These are phyloP conservation scores for Tetramorium alpestre DNA, from an alignment of 1,140 invertebrate genomes.

Conservation along the genomic window DNA sequence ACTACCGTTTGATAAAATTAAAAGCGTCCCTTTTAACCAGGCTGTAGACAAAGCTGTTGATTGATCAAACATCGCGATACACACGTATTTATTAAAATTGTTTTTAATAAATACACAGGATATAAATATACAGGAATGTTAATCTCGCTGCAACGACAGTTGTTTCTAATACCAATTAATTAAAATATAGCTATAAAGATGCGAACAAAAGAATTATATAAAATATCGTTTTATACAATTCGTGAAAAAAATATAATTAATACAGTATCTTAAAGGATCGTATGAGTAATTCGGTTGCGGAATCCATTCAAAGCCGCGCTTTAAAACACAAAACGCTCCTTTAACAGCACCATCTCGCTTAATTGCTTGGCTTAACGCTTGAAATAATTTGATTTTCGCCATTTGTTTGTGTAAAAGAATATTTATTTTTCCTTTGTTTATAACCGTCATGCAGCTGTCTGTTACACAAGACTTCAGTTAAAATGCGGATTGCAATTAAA, in stretches of 20 bases:
- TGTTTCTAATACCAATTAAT: not conserved
- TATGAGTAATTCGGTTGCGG: not conserved
- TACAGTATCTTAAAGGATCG: conserved; percentile 6
- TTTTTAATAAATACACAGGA: not conserved
- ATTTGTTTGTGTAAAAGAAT: conserved; percentile 22
- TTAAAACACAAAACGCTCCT: conserved; percentile 3
- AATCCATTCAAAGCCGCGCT: not conserved
- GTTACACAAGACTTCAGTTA: conserved; percentile 27
- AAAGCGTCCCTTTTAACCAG: not conserved
- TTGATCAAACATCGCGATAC: not conserved
- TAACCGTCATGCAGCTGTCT: not conserved
- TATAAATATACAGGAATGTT: not conserved
- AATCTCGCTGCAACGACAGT: not conserved
- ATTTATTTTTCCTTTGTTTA: conserved; percentile 34
- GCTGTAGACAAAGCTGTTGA: not conserved
- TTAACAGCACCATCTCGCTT: conserved; percentile 21
- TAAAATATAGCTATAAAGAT: not conserved
- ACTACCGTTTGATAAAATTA: not conserved
- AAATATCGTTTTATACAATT: not conserved
- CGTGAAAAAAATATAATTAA: not conserved
- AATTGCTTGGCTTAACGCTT: conserved; percentile 32
- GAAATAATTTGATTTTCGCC: conserved; percentile 35
- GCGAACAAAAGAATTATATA: not conserved
- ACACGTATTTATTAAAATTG: not conserved
- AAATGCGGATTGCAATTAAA: conserved; percentile 6